Evolutionary conservation across 2,797 vertebrate genomes (phyloP).

Genomic region (Enteromius unitaeniatus): DNA sequence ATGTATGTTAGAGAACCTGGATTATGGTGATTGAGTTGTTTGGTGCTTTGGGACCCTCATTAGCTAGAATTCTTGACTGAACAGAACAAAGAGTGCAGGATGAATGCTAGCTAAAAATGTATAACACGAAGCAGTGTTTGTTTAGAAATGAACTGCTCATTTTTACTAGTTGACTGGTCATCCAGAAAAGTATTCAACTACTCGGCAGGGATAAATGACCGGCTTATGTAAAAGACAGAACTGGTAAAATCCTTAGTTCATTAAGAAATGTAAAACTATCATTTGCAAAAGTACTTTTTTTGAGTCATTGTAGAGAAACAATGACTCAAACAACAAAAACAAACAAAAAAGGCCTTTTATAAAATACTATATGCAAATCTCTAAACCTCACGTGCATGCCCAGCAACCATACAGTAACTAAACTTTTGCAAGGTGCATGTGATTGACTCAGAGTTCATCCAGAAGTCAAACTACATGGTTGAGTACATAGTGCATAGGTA

Average conservation of each 20-base stretch:
- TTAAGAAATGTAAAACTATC: background rate
- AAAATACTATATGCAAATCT: background rate
- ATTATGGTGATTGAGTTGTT: conserved; percentile 10
- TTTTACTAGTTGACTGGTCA: conserved; percentile 1
- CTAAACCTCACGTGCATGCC: background rate
- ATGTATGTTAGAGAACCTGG: background rate
- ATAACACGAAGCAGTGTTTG: background rate
- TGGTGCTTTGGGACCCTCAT: conserved; percentile 11
- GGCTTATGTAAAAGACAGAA: background rate
- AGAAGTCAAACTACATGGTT: background rate
- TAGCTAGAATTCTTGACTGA: conserved; percentile 1
- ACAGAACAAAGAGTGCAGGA: background rate
- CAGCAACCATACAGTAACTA: background rate
- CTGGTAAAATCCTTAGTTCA: background rate
- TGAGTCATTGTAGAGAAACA: background rate
- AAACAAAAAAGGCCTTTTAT: background rate
- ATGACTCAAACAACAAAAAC: background rate
- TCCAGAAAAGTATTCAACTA: background rate
- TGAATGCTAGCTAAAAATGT: background rate
- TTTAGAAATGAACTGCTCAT: conserved; percentile 8
- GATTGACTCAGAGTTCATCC: background rate
- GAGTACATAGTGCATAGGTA: too few relatives aligned
- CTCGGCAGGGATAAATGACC: background rate
- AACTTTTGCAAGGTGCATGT: background rate
- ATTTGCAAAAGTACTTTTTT: background rate